Percentiles rank a stretch among this genome's conserved stretches.
These are phyloP conservation scores for Euzophera pinguis DNA, from an alignment of 2,888 invertebrate genomes.

Conservation along the genomic window DNA sequence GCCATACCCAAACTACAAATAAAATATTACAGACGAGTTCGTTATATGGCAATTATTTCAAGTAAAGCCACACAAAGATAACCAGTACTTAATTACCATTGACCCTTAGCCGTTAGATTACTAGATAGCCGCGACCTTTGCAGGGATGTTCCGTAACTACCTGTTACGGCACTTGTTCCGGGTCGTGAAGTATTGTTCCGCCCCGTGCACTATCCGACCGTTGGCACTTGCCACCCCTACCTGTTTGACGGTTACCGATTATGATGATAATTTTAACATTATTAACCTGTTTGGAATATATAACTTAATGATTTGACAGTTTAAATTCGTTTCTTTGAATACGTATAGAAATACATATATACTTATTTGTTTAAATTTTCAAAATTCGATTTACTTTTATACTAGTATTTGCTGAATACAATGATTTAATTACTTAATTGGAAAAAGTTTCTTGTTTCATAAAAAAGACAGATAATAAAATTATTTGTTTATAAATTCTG, in stretches of 20 bases:
- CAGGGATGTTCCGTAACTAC: conserved; percentile 12
- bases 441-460: no score
- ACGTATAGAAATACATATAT: no score
- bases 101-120: conserved; percentile 16
- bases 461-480: no score
- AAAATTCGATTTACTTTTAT: no score
- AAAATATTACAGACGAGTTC: not conserved
- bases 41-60: not conserved
- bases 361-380: no score
- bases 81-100: conserved; percentile 12
- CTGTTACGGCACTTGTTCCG: conserved; percentile 24
- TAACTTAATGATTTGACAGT: not conserved
- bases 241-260: conserved; percentile 17
- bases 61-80: not conserved
- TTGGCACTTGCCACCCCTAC: conserved; percentile 31
- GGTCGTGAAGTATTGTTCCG: conserved; percentile 23
- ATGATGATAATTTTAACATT: conserved; percentile 16
- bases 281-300: conserved; percentile 3
- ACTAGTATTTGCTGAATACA: no score
- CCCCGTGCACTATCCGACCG: conserved; percentile 41
- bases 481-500: no score
- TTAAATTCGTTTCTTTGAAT: no score
- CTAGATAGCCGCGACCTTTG: conserved; percentile 17
- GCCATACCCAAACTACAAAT: no score
- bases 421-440: no score